Evolutionary conservation across 2,797 vertebrate genomes (phyloP), one percentile per base, ranked within the genome.

Genomic region (Myotis pilosus): DNA sequence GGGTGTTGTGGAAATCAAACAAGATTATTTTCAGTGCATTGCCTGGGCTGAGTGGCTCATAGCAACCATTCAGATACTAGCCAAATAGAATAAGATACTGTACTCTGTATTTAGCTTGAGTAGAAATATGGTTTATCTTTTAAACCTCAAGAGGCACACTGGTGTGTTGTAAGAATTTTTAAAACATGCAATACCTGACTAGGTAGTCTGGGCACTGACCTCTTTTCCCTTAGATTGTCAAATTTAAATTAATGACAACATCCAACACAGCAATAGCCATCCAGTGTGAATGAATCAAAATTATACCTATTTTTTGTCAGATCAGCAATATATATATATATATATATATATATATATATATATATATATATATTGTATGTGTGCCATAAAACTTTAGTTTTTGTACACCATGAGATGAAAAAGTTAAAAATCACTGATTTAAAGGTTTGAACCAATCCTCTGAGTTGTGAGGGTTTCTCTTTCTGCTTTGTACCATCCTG

Each of bases 401-500:
- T 38, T 38, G 20, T 38, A 11, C 36, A 20, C 20, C 36, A 38
- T 68, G 33, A 69, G 68, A 38, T 38, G 68, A 38, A 69, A 69
- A 68, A 38, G 36, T 69, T 69, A 10, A 69, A 69, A 23, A 38
- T 38, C 36, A 23, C 36, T 23, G 68, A 38, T 69, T 69, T 55
- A 85, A 89, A 93, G 16, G 62, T 71, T 83, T 88, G 17, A 83
- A 84, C 12, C 28, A 71, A 79, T 8, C 53, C 71, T 91, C 33
- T 86, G 44, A 91, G 94, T 30, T 84, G 30, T 78, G 25, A 87
- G 28, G 41, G n/a, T 80, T 95, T 92, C 53, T 89, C 53, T 83
- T 64, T 80, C 76, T 87, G 30, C 60, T 80, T 94, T 64, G 53
- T 47, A 6, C 28, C 25, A 30, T 30, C 57, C 20, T 68, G 13